Base-by-base conservation (phyloP, 1,140 invertebrate genomes). In the Drosophila persimilis region DNA sequence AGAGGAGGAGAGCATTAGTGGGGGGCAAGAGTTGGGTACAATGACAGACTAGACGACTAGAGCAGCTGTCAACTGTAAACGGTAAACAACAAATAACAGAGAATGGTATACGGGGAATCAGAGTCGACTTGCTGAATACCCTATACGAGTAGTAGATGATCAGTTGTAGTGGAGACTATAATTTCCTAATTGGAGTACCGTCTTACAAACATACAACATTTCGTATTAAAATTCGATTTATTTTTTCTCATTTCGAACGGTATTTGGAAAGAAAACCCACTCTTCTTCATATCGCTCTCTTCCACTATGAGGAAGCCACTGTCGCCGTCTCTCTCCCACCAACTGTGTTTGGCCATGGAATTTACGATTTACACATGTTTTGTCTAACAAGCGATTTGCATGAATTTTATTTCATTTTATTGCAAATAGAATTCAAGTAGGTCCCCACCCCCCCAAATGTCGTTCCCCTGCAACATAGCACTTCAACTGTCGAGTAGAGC, bases 11-110 rank as follows among this genome's bases (percentile, higher is more conserved):
- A 50, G 48, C 29, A 39, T 72, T 72, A 61, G 43, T 62, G 26
- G 56, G 53, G 53, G 9, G n/a, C 5, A 31, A 39, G 45, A 31
- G n/a, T 15, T 53, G 31, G 31, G 29, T 59, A 56, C 24, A 22
- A 39, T 31, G 17, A 64, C 22, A 47, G 46, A 17, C 61, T 65
- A 65, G 67, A 71, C 67, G 59, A 20, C 26, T 45, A 53, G 45
- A 73, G 76, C 80, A 73, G 66, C 55, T 80, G 80, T 61, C 72
- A 84, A 48, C 80, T 85, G 60, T 48, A 63, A 70, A 48, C 59
- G 51, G 52, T 63, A 69, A 81, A 67, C 45, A 62, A 47, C 41
- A 20, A 39, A 58, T 6, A 17, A 44, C 53, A 7, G 24, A 20
- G 67, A 26, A 11, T 63, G 39, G 6, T 9, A 47, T 29, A 8